Evolutionary conservation across 2,888 invertebrate genomes (phyloP).

Genomic region (Lithophane semibrunnea): DNA sequence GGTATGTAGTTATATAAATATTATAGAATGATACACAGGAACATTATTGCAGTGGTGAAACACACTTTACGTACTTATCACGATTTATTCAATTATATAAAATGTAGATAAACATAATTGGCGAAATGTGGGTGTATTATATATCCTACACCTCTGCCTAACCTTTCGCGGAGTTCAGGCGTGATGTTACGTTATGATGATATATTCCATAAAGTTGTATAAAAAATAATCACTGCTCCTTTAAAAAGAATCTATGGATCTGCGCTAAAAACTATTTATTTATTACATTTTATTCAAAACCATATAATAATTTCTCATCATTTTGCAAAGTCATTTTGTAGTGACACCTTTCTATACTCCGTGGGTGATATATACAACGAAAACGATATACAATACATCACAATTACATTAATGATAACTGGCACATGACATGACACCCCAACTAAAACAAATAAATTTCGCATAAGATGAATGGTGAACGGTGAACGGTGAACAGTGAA

Average conservation of each 20-base stretch:
- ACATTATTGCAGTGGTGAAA: not conserved
- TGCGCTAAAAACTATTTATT: not conserved
- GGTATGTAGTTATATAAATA: not conserved
- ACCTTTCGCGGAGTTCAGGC: not conserved
- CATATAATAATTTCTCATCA: not conserved
- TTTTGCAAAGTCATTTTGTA: not conserved
- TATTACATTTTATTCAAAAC: not conserved
- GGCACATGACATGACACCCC: not conserved
- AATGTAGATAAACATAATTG: not conserved
- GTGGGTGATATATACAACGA: slow-evolving; percentile 1
- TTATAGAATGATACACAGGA: not conserved
- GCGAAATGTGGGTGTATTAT: not conserved
- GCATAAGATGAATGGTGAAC: not conserved
- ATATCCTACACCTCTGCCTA: not conserved
- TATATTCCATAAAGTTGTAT: not conserved
- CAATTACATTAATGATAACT: too few relatives aligned
- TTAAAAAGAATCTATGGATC: not conserved
- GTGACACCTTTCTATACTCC: not conserved
- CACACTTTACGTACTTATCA: not conserved
- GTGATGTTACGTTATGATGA: not conserved
- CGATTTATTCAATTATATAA: not conserved
- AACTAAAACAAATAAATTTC: slow-evolving; percentile 15
- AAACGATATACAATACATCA: not conserved
- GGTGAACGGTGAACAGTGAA: not conserved
- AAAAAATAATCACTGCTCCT: not conserved